phyloP scores from a whole-genome alignment of 2,888 invertebrate genomes.

The Pseudococcus longispinus region DNA sequence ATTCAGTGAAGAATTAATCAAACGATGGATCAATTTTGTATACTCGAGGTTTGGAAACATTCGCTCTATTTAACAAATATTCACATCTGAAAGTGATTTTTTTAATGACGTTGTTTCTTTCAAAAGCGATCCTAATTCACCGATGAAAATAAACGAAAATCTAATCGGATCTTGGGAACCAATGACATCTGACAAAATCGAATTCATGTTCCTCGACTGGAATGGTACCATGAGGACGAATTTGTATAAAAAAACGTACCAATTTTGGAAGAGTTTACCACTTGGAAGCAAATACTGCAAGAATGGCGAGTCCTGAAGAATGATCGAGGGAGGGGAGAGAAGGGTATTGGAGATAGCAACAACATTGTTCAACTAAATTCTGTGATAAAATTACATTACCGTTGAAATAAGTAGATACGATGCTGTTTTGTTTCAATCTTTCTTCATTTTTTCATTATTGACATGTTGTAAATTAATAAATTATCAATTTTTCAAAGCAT shows the following conservation, averaged over 20 bases:
- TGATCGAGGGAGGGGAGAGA: no score
- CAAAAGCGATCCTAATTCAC: background rate
- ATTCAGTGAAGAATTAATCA: background rate
- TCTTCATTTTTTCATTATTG: no score
- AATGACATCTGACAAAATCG: background rate
- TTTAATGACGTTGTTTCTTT: no score
- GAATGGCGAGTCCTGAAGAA: background rate
- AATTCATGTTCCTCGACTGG: background rate
- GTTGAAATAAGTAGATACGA: no score
- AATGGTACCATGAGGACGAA: background rate
- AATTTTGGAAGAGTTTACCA: background rate
- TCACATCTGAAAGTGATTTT: no score
- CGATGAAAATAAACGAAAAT: background rate
- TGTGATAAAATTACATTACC: no score
- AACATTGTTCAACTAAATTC: no score
- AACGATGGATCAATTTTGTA: background rate
- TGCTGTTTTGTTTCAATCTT: no score
- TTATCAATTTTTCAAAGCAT: no score
- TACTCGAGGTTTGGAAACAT: background rate
- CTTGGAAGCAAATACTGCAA: background rate
- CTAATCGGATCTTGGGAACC: background rate
- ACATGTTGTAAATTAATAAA: no score
- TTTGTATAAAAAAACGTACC: background rate
- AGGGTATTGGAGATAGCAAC: no score
- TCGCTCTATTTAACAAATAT: background rate